These are phyloP conservation scores for Leptinotarsa haldemani DNA, from an alignment of 2,888 invertebrate genomes.

Conservation along the genomic window DNA sequence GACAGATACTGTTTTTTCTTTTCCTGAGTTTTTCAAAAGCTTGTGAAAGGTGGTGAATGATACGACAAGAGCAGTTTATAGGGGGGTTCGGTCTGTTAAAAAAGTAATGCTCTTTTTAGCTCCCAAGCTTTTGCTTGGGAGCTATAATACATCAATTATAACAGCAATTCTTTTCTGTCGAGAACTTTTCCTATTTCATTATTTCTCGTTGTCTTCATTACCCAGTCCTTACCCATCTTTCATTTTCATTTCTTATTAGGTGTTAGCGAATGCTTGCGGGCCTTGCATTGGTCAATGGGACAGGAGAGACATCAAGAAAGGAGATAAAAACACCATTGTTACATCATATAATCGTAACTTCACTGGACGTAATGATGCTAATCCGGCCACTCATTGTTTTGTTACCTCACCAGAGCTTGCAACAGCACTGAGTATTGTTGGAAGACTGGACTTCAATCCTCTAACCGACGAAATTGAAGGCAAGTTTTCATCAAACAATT, in stretches of 20 bases:
- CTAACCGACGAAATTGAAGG: slow-evolving; percentile 88
- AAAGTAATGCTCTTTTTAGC: too few species aligned
- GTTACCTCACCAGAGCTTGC: slow-evolving; percentile 98
- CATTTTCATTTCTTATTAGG: slow-evolving; percentile 61
- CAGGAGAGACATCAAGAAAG: slow-evolving; percentile 96
- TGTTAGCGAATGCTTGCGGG: slow-evolving; percentile 98
- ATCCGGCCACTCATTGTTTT: slow-evolving; percentile 98
- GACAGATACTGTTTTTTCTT: too few species aligned
- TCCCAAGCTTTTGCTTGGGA: too few species aligned
- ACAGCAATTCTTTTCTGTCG: too few species aligned
- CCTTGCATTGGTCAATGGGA: slow-evolving; percentile 99
- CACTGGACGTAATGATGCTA: slow-evolving; percentile 97
- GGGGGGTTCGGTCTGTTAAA: too few species aligned
- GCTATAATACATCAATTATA: too few species aligned
- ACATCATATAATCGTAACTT: slow-evolving; percentile 99
- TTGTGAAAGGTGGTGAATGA: too few species aligned
- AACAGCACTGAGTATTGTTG: slow-evolving; percentile 92
- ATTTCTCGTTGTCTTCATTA: too few species aligned
- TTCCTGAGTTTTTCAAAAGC: too few species aligned
- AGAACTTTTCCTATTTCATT: too few species aligned
- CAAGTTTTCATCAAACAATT: slow-evolving; percentile 36
- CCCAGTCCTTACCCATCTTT: neutral
- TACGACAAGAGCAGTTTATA: too few species aligned
- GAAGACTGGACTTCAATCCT: slow-evolving; percentile 92
- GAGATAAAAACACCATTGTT: slow-evolving; percentile 99